Conservation (phyloP, 2,888 invertebrate species). For the Melinopterus prodromus region DNA sequence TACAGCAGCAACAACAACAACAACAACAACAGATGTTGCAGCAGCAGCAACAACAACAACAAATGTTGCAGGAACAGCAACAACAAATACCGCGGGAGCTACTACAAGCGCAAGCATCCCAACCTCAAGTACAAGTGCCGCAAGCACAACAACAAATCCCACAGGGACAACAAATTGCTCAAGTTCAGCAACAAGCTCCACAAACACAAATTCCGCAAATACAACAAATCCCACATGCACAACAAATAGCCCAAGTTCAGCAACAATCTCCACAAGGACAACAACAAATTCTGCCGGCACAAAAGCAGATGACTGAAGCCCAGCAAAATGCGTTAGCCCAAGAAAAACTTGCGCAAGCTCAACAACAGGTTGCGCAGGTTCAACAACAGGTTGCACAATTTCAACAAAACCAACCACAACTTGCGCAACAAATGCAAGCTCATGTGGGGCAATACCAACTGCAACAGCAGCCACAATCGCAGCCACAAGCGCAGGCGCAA, state of each 20-base stretch:
- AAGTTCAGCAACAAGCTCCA: constrained; percentile 13
- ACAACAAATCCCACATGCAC: constrained; percentile 14
- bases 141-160: constrained; percentile 9
- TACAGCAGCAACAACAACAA: constrained; percentile 21
- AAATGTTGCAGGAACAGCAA: constrained; percentile 15
- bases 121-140: background rate
- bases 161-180: constrained; percentile 26
- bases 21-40: constrained; percentile 6
- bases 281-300: constrained; percentile 23
- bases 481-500: background rate
- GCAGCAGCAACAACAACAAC: constrained; percentile 5
- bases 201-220: constrained; percentile 26
- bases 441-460: constrained; percentile 9
- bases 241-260: constrained; percentile 18
- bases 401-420: constrained; percentile 34
- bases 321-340: constrained; percentile 18
- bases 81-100: constrained; percentile 25
- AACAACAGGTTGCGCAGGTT: constrained; percentile 26
- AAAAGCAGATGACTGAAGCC: constrained; percentile 23
- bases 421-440: constrained; percentile 29
- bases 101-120: constrained; percentile 28
- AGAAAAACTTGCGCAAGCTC: constrained; percentile 10
- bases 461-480: background rate
- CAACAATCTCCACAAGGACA: constrained; percentile 21
- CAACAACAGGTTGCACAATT: constrained; percentile 22